A percentile compares a stretch with the other conserved stretches of the same genome.
Evolutionary conservation across 2,113 vertebrate genomes (phyloP).

Genomic region (Corydoras maculifer): DNA sequence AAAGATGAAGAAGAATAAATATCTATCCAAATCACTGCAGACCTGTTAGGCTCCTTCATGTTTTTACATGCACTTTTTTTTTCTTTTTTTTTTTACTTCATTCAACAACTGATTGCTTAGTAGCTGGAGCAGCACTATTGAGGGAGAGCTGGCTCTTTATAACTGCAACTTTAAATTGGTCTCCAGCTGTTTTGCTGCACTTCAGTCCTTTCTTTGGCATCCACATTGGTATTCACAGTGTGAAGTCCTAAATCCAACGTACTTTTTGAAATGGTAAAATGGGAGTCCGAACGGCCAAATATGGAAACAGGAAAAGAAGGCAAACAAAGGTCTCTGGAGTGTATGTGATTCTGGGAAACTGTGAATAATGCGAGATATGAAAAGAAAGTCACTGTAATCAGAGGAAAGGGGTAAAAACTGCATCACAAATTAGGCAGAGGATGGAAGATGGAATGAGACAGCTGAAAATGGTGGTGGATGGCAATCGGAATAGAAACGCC

Average conservation of each 20-base stretch:
- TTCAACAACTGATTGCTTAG: background rate
- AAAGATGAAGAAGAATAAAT: no score
- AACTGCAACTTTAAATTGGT: slow-evolving; percentile 33
- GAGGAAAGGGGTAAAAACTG: background rate
- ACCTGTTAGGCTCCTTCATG: no score
- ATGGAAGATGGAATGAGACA: slow-evolving; percentile 40
- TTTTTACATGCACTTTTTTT: no score
- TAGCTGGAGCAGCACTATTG: slow-evolving; percentile 6
- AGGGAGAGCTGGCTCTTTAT: slow-evolving; percentile 1
- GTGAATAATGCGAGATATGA: slow-evolving; percentile 38
- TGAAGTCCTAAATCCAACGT: slow-evolving; percentile 27
- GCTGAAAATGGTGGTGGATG: slow-evolving; percentile 33
- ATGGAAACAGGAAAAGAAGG: slow-evolving; percentile 39
- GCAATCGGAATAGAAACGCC: background rate
- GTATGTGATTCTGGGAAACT: slow-evolving; percentile 29
- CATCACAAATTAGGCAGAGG: slow-evolving; percentile 33
- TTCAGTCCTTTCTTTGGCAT: slow-evolving; percentile 8
- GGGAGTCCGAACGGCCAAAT: slow-evolving; percentile 32
- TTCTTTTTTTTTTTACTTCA: no score
- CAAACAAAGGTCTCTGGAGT: slow-evolving; percentile 28
- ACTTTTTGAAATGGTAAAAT: slow-evolving; percentile 37
- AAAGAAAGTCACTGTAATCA: slow-evolving; percentile 18
- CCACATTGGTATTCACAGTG: slow-evolving; percentile 38
- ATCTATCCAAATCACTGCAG: no score
- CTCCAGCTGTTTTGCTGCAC: slow-evolving; percentile 35